phyloP scores from a whole-genome alignment of 1,140 invertebrate genomes.

The Leguminivora glycinivorella region DNA sequence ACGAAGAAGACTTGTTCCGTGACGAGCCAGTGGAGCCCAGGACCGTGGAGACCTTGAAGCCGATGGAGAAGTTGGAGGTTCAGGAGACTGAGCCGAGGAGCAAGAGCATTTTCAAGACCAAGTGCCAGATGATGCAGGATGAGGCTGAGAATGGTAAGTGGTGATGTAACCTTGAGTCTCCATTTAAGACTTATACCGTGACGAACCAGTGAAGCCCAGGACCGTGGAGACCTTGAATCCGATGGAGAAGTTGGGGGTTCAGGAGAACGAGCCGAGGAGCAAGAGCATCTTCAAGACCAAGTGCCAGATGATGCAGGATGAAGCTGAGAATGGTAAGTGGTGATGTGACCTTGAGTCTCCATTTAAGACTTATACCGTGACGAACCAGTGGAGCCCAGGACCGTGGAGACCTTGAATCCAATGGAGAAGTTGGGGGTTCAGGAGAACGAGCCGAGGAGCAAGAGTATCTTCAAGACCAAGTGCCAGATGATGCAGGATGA shows the following conservation, averaged over 20 bases:
- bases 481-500: slow-evolving; percentile 69
- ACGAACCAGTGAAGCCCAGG: slow-evolving; percentile 55
- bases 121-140: slow-evolving; percentile 68
- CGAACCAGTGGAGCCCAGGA: slow-evolving; percentile 53
- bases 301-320: slow-evolving; percentile 67
- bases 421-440: slow-evolving; percentile 53
- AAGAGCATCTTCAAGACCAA: slow-evolving; percentile 59
- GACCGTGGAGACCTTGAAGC: slow-evolving; percentile 45
- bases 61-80: slow-evolving; percentile 51
- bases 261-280: slow-evolving; percentile 35
- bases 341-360: not conserved
- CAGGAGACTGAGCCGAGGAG: slow-evolving; percentile 38
- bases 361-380: slow-evolving; percentile 40
- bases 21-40: slow-evolving; percentile 56
- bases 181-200: slow-evolving; percentile 38
- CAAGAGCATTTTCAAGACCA: slow-evolving; percentile 56
- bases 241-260: slow-evolving; percentile 52
- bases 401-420: slow-evolving; percentile 47
- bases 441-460: slow-evolving; percentile 35
- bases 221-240: slow-evolving; percentile 47
- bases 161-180: not conserved
- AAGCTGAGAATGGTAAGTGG: slow-evolving; percentile 62
- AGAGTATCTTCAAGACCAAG: slow-evolving; percentile 59
- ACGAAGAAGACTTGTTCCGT: slow-evolving; percentile 55
- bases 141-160: slow-evolving; percentile 64